phyloP scores from a whole-genome alignment of 2,888 invertebrate genomes.

The Rotaria magnacalcarata region DNA sequence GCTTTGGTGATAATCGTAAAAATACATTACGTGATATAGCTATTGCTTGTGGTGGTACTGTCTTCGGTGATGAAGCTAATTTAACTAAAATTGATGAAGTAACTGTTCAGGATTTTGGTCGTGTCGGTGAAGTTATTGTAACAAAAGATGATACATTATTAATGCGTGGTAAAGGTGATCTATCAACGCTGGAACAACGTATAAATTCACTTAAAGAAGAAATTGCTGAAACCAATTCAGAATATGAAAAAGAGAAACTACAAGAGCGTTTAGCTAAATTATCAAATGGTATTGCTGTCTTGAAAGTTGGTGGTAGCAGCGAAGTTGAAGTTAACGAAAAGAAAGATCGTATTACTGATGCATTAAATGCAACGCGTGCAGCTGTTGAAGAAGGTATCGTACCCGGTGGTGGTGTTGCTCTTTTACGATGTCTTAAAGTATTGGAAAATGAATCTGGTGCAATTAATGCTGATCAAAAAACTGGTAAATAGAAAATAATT shows the following conservation, averaged over 20 bases:
- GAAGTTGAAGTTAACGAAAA: constrained; percentile 89
- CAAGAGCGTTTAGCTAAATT: constrained; percentile 84
- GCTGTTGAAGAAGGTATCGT: constrained; percentile 95
- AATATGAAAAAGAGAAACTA: constrained; percentile 90
- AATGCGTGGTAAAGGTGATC: constrained; percentile 78
- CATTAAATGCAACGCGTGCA: constrained; percentile 85
- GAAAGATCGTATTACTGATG: constrained; percentile 90
- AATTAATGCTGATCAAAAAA: constrained; percentile 74
- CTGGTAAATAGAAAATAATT: constrained; percentile 57
- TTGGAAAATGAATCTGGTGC: constrained; percentile 67
- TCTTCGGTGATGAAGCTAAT: constrained; percentile 88
- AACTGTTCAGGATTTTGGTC: constrained; percentile 72
- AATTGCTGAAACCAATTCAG: constrained; percentile 79
- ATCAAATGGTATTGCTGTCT: constrained; percentile 70
- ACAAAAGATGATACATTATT: constrained; percentile 89
- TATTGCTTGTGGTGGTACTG: constrained; percentile 79
- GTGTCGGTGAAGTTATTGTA: constrained; percentile 81
- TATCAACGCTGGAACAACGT: constrained; percentile 74
- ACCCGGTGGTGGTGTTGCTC: constrained; percentile 86
- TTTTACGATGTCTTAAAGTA: constrained; percentile 74
- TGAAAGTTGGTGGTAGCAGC: constrained; percentile 75
- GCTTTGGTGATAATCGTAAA: constrained; percentile 91
- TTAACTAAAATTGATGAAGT: constrained; percentile 84
- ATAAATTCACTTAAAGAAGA: constrained; percentile 82
- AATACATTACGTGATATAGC: constrained; percentile 87